Conservation (phyloP, 53 echinoderm and acorn worm genomes). For the Luidia sarsii region DNA sequence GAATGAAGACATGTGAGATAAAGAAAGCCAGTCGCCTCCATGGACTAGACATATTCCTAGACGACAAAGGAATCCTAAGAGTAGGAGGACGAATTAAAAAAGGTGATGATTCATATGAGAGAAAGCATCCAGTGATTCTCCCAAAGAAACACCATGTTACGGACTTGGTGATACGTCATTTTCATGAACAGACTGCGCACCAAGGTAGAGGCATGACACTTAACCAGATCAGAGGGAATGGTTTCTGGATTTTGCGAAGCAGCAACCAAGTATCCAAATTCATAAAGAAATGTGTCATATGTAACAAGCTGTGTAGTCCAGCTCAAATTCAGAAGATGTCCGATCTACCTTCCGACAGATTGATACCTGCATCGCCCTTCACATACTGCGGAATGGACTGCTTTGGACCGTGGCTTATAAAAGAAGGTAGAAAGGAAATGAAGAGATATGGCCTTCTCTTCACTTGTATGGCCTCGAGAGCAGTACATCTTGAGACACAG, state of each 20-base stretch:
- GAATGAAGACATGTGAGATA: neutral
- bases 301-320: constrained; percentile 22
- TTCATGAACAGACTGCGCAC: constrained; percentile 44
- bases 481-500: constrained; percentile 45
- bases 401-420: constrained; percentile 62
- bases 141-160: constrained; percentile 35
- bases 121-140: constrained; percentile 56
- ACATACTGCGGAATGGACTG: constrained; percentile 54
- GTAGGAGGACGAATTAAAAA: constrained; percentile 64
- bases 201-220: constrained; percentile 59
- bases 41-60: constrained; percentile 51
- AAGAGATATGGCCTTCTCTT: constrained; percentile 51
- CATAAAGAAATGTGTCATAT: constrained; percentile 49
- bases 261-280: constrained; percentile 30
- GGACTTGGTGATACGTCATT: constrained; percentile 50
- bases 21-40: constrained; percentile 31
- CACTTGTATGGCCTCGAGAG: constrained; percentile 59
- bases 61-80: constrained; percentile 33
- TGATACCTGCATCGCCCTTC: constrained; percentile 54
- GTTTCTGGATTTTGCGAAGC: constrained; percentile 53
- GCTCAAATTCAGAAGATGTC: constrained; percentile 61
- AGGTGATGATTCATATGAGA: constrained; percentile 28
- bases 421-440: constrained; percentile 44
- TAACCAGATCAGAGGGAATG: constrained; percentile 36
- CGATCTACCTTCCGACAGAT: constrained; percentile 58